phyloP scores from a whole-genome alignment of 2,888 invertebrate species.

The Melanostoma scalare region DNA sequence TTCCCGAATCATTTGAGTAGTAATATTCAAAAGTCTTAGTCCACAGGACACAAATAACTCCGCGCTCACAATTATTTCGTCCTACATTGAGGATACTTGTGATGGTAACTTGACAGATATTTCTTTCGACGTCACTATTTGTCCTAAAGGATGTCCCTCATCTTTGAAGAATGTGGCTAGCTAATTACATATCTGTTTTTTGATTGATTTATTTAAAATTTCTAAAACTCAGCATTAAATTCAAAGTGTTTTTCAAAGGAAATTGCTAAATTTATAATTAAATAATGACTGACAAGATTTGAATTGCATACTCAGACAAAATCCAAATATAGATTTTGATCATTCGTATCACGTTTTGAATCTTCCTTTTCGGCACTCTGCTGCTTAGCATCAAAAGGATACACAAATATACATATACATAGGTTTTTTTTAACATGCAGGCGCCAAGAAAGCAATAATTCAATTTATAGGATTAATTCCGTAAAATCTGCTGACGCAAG shows the following conservation, averaged over 20 bases:
- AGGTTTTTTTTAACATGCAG: constrained; percentile 1
- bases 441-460: constrained; percentile 36
- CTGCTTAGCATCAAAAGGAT: constrained; percentile 21
- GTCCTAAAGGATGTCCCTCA: background rate
- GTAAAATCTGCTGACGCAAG: constrained; percentile 31
- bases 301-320: background rate
- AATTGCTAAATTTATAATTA: too few species aligned
- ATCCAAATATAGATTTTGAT: background rate
- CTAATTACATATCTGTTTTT: too few species aligned
- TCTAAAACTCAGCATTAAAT: too few species aligned
- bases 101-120: too few species aligned
- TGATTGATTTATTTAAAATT: too few species aligned
- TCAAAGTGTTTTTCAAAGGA: too few species aligned
- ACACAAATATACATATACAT: background rate
- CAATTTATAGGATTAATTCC: constrained; percentile 35
- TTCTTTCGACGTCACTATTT: background rate
- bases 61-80: too few species aligned
- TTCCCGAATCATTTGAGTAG: too few species aligned
- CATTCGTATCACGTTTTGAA: constrained; percentile 22
- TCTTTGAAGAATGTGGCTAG: background rate
- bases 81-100: too few species aligned
- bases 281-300: too few species aligned
- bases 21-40: too few species aligned
- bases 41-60: too few species aligned
- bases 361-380: background rate